phyloP scores from a whole-genome alignment of 2,888 invertebrate species.

The Antitype chi region DNA sequence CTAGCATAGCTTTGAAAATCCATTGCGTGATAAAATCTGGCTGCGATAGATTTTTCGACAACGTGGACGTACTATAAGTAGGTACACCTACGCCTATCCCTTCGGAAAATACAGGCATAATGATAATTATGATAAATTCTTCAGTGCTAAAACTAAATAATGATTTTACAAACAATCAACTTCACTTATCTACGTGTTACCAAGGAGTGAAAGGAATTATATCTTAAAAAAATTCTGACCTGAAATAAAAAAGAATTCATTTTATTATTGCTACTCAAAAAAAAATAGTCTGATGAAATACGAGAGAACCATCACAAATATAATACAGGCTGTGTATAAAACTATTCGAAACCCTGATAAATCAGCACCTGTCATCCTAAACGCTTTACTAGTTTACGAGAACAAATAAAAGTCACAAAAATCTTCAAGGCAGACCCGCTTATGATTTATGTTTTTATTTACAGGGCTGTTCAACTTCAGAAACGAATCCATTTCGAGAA shows the following conservation, averaged over 20 bases:
- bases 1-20: too few relatives aligned
- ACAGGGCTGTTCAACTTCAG: conserved; percentile 36
- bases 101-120: too few relatives aligned
- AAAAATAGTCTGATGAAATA: conserved; percentile 16
- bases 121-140: too few relatives aligned
- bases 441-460: conserved; percentile 52
- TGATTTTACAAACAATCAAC: neutral
- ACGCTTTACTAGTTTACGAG: conserved; percentile 41
- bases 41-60: too few relatives aligned
- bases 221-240: neutral
- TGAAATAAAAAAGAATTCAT: neutral
- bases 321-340: conserved; percentile 12
- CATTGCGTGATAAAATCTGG: too few relatives aligned
- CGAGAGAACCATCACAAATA: neutral
- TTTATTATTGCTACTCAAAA: neutral
- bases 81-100: too few relatives aligned
- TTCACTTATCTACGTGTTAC: neutral
- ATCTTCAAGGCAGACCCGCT: conserved; percentile 33
- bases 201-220: neutral
- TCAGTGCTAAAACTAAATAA: conserved; percentile 2
- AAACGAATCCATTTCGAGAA: conserved; percentile 32
- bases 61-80: too few relatives aligned
- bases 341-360: conserved; percentile 29
- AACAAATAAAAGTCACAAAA: conserved; percentile 57
- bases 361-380: conserved; percentile 41